Base-by-base conservation (phyloP, 2,888 invertebrate genomes). In the Sminthurinus aureus region DNA sequence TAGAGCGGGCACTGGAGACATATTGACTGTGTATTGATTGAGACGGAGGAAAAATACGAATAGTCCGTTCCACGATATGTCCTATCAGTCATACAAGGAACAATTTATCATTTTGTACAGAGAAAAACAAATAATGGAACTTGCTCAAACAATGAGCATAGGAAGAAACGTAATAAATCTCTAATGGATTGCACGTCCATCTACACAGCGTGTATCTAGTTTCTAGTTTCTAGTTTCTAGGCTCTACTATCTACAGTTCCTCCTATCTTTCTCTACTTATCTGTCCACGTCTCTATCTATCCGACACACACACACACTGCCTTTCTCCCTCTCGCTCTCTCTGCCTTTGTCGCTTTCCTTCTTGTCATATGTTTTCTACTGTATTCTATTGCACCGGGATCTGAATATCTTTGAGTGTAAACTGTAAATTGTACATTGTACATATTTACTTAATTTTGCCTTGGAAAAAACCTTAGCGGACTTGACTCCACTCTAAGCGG, bases 81-180 rank as follows among this genome's bases (percentile, higher is more conserved):
- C 26, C 75, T 18, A 81, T 81, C 81, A 81, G 75, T 81, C 81
- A 81, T 75, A 81, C 52, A 20, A 74, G 66, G 69, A 64, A 81
- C 81, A 81, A 81, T 81, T 81, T 81, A 81, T 81, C 81, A 81
- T 66, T 73, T 50, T 75, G 58, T 58, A 18, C 58, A 58, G 4
- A 71, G 73, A 80, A 71, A 80, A 80, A 80, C 73, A 80, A 80
- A 80, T 80, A 80, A 81, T 76, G 64, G 76, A 64, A 76, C 82
- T 69, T 71, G 20, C 82, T 64, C 82, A 82, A 75, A 82, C 76
- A 75, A 82, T 76, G 82, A 22, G 26, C 69, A 66, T n/a, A 52
- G 18, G 64, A 51, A 83, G 79, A 75, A 83, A 66, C 38, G 80
- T 79, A 66, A 83, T 80, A 74, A 83, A 80, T 80, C 83, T 83